Conservation (phyloP, 2,888 invertebrate species). For the Rotaria sp. region DNA sequence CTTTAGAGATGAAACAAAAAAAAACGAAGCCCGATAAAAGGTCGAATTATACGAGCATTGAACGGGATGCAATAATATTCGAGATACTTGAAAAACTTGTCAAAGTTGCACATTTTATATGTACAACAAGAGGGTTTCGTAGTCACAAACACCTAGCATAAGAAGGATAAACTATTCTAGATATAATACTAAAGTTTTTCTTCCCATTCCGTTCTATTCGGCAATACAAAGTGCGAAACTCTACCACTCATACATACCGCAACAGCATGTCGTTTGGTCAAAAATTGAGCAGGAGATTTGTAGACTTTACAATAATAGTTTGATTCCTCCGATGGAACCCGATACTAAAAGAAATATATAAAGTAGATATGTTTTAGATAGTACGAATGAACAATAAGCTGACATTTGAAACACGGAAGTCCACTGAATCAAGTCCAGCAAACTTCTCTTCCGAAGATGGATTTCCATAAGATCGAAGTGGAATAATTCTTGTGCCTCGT, state of each 20-base stretch:
- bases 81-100: no score
- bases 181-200: no score
- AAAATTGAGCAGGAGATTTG: not conserved
- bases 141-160: no score
- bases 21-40: no score
- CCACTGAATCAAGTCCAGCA: not conserved
- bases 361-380: no score
- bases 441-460: not conserved
- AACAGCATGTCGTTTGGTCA: not conserved
- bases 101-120: no score
- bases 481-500: not conserved
- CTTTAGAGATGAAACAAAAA: not conserved
- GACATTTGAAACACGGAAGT: not conserved
- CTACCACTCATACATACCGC: not conserved
- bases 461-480: slow-evolving; percentile 1
- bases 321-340: not conserved
- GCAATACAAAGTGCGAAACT: no score
- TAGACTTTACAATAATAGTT: not conserved
- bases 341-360: not conserved
- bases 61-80: no score
- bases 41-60: no score
- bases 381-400: not conserved
- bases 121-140: no score
- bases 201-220: no score
- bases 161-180: no score